Base-by-base conservation (phyloP, 2,797 vertebrate species). In the Eulemur mongoz region DNA sequence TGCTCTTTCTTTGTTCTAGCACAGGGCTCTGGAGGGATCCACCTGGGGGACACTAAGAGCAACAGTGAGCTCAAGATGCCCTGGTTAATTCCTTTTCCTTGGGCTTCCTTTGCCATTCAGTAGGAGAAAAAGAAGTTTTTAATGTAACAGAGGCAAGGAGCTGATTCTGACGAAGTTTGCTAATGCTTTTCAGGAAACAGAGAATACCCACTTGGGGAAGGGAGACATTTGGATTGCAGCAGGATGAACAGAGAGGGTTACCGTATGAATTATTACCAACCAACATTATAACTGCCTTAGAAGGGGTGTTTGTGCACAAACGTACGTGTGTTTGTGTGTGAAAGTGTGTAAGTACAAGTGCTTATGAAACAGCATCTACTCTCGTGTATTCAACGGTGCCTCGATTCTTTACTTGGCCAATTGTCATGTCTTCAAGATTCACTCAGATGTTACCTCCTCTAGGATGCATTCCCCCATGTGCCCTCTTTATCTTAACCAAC, bases 101-200 rank as follows among this genome's bases (percentile, higher is more conserved):
- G 73, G 75, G 12, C n/a, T 91, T 89, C 70, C n/a, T 63, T 22
- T 81, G 50, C 23, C 82, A 93, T 80, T 91, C 25, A 54, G 63
- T 27, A 61, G n/a, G 8, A 95, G 50, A 81, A 69, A 96, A 92
- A 72, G 22, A 75, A 75, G 2, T 7, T 95, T 93, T 93, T 79
- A 89, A 92, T 88, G 43, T 63, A 75, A 73, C 15, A 57, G 30
- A n/a, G n/a, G 85, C 45, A 95, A 89, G 90, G 1, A 40, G 25
- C 18, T 93, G 48, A 83, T 82, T 85, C 63, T 86, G 35, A 94
- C 84, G 76, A 85, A 93, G 38, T 25, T 43, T 82, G 67, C 65
- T 67, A 88, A 83, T 45, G 50, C 32, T 90, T 95, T 88, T 83
- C 32, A 88, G 38, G 72, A 81, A 90, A 69, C 23, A 52, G 80